phyloP scores from a whole-genome alignment of 2,797 vertebrate genomes.

The Sebastes alutus region DNA sequence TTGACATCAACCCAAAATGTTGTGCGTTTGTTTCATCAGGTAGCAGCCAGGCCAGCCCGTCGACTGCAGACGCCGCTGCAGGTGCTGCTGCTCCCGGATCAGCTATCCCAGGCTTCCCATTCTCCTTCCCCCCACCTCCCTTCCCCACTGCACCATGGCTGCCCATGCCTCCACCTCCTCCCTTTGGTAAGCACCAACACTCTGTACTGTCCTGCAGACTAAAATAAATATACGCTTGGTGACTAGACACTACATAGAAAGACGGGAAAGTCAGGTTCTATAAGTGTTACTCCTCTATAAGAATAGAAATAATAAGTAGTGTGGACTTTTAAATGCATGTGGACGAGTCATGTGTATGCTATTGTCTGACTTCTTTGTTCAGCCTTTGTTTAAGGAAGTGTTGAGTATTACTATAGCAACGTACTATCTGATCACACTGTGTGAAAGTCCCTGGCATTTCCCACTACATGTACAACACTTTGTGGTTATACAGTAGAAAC shows the following conservation, averaged over 20 bases:
- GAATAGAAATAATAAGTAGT: neutral
- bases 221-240: neutral
- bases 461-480: neutral
- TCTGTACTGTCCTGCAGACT: neutral
- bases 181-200: slow-evolving; percentile 84
- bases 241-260: neutral
- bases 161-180: slow-evolving; percentile 92
- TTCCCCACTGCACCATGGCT: slow-evolving; percentile 89
- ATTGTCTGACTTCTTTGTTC: neutral
- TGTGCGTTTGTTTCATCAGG: slow-evolving; percentile 48
- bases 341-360: neutral
- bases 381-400: neutral
- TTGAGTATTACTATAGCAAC: neutral
- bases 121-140: slow-evolving; percentile 88
- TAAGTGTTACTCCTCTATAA: too few species aligned
- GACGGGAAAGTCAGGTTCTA: neutral
- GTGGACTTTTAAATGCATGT: neutral
- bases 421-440: neutral
- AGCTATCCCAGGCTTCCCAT: slow-evolving; percentile 86
- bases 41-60: slow-evolving; percentile 64
- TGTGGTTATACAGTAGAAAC: neutral
- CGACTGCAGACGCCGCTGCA: slow-evolving; percentile 62
- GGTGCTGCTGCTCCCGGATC: slow-evolving; percentile 72
- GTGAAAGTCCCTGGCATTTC: neutral
- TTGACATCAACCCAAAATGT: neutral